Conservation (phyloP, 2,113 vertebrate species). For the Sylvietta virens region DNA sequence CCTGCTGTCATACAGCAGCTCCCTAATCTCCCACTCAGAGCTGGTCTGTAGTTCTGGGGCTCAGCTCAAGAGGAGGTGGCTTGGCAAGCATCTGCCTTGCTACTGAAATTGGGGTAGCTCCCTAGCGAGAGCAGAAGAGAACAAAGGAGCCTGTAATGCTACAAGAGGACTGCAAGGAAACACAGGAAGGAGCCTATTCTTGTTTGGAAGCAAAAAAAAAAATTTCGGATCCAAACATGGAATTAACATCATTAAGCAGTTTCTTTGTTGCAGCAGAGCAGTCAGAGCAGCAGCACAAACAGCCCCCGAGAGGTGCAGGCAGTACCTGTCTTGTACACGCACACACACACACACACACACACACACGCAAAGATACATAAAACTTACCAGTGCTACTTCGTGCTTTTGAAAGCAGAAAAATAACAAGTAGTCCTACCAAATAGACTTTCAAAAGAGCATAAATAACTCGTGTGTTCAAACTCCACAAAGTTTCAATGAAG, state of each 20-base stretch:
- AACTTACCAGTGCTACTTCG: neutral
- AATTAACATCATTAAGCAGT: slow-evolving; percentile 1
- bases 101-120: slow-evolving; percentile 32
- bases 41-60: neutral
- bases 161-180: neutral
- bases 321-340: neutral
- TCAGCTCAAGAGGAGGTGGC: neutral
- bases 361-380: neutral
- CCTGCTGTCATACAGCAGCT: neutral
- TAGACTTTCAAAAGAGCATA: slow-evolving; percentile 27
- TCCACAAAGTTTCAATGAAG: neutral
- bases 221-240: neutral
- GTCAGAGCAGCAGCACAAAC: neutral
- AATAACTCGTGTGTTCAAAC: neutral
- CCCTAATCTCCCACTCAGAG: neutral
- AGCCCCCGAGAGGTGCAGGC: neutral
- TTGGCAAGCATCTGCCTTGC: neutral
- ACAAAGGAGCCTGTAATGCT: slow-evolving; percentile 34
- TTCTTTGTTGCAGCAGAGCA: neutral
- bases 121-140: neutral
- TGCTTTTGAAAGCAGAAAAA: neutral
- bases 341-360: too few relatives aligned
- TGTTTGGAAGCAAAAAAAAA: neutral
- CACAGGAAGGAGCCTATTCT: neutral
- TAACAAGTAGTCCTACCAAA: neutral